Evolutionary conservation across 2,888 invertebrate species (phyloP).

Genomic region (Embidobia sp.): DNA sequence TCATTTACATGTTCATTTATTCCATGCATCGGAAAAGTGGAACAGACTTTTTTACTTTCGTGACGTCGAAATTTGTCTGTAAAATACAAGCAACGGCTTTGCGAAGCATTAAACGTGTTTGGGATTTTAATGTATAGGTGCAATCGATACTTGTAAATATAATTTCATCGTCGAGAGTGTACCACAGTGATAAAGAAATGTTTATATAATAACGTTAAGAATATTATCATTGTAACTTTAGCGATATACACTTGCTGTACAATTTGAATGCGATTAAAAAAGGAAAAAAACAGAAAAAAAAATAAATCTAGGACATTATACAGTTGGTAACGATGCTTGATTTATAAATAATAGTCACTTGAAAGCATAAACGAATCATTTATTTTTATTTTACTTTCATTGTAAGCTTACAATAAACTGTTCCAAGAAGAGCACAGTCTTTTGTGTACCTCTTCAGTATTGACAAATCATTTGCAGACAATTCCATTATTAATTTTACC

Average conservation of each 20-base stretch:
- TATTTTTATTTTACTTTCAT: constrained; percentile 42
- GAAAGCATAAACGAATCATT: constrained; percentile 29
- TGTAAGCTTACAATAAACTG: constrained; percentile 47
- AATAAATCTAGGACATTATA: constrained; percentile 16
- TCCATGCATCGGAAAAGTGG: constrained; percentile 10
- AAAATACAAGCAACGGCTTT: constrained; percentile 27
- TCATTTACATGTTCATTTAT: too few species aligned
- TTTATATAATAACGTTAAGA: constrained; percentile 57
- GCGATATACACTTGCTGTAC: constrained; percentile 33
- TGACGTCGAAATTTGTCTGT: constrained; percentile 35
- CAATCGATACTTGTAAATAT: constrained; percentile 65
- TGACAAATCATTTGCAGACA: not conserved
- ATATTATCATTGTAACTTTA: constrained; percentile 51
- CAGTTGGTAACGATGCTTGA: constrained; percentile 26
- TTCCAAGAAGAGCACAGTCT: constrained; percentile 25
- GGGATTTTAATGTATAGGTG: constrained; percentile 54
- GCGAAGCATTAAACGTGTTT: constrained; percentile 30
- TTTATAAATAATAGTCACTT: constrained; percentile 33
- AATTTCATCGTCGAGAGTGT: constrained; percentile 56
- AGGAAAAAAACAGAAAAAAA: not conserved
- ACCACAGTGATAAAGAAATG: constrained; percentile 60
- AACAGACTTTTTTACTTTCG: not conserved
- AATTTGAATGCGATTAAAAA: constrained; percentile 29
- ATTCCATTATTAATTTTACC: too few species aligned
- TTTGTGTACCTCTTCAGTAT: not conserved